phyloP scores from a whole-genome alignment of 2,888 invertebrate genomes.

The Cordylochernes scorpioides region DNA sequence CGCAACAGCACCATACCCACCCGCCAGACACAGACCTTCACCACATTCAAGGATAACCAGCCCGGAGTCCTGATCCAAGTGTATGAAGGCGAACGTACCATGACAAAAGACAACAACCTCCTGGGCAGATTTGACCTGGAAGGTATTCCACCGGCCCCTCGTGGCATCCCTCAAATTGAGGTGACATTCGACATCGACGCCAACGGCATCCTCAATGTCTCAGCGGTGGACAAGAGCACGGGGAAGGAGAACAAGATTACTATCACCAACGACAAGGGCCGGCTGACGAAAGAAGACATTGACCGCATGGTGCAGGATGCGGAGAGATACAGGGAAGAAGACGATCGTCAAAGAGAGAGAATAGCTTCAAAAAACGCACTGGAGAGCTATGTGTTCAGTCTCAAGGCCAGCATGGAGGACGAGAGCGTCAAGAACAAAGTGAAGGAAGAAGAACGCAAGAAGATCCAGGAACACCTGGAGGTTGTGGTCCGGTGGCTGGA shows the following conservation, averaged over 20 bases:
- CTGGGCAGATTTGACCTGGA: slow-evolving; percentile 24
- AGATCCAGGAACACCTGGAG: slow-evolving; percentile 26
- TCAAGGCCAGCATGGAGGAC: slow-evolving; percentile 35
- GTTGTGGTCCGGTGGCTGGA: slow-evolving; percentile 52
- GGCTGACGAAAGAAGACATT: slow-evolving; percentile 56
- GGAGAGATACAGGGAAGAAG: slow-evolving; percentile 44
- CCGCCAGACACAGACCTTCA: slow-evolving; percentile 46
- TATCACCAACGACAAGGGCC: slow-evolving; percentile 50
- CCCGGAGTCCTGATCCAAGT: slow-evolving; percentile 58
- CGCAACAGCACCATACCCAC: slow-evolving; percentile 49
- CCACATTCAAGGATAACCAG: slow-evolving; percentile 80
- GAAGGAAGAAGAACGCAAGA: slow-evolving; percentile 35
- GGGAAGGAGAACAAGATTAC: slow-evolving; percentile 53
- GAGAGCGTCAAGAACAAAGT: slow-evolving; percentile 22
- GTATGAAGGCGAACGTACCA: slow-evolving; percentile 48
- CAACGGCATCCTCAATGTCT: slow-evolving; percentile 40
- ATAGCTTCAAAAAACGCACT: slow-evolving; percentile 42
- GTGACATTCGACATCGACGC: slow-evolving; percentile 60
- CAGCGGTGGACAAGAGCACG: slow-evolving; percentile 38
- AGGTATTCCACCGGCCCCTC: slow-evolving; percentile 57
- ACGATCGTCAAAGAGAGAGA: slow-evolving; percentile 37
- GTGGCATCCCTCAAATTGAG: slow-evolving; percentile 47
- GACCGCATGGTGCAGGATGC: slow-evolving; percentile 57
- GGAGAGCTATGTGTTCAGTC: slow-evolving; percentile 39
- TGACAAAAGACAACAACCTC: slow-evolving; percentile 71